Evolutionary conservation across 2,113 vertebrate genomes (phyloP), one percentile per base, ranked within the genome.

Genomic region (Dicrurus megarhynchus): DNA sequence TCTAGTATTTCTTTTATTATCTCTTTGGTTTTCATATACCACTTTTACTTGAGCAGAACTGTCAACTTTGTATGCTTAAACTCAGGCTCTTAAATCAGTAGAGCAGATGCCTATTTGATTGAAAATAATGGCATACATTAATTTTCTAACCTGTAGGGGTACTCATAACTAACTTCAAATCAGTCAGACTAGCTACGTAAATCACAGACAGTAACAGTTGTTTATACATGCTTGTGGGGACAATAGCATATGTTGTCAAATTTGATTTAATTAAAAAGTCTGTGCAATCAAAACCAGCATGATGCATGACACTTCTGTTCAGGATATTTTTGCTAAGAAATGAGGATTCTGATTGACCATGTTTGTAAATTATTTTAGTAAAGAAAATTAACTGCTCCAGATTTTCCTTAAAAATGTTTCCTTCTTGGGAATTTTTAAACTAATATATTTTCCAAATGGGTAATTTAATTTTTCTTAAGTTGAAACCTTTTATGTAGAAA

Each of bases 121-220:
- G 30, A 93, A 97, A 96, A 90, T 90, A 89, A 93, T 59, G 39
- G 60, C 69, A 84, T 30, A 50, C 39, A 55, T 95, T 92, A 81
- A 90, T 95, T 95, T 95, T 87, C 63, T 89, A 87, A 95, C 89
- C 94, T 90, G 71, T 55, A 83, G 85, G 75, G 79, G 46, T 95
- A 95, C 52, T 89, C 44, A 74, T 88, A 95, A 77, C 83, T 95
- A 94, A 94, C 74, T 91, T 69, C 67, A 85, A 80, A 91, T 69
- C 93, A 91, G 89, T 78, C 65, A 80, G 60, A 57, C 30, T 30
- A 50, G 52, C 39, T 63, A 37, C 28, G 23, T 52, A 91, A 91
- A 96, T 63, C 85, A 85, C 74, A 77, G 71, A 59, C 46, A 94
- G 44, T 74, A 91, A 86, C 68, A 90, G 90, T 91, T 90, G 79